These are phyloP conservation scores for Morus bassanus DNA, from an alignment of 2,797 vertebrate species.

Conservation along the genomic window DNA sequence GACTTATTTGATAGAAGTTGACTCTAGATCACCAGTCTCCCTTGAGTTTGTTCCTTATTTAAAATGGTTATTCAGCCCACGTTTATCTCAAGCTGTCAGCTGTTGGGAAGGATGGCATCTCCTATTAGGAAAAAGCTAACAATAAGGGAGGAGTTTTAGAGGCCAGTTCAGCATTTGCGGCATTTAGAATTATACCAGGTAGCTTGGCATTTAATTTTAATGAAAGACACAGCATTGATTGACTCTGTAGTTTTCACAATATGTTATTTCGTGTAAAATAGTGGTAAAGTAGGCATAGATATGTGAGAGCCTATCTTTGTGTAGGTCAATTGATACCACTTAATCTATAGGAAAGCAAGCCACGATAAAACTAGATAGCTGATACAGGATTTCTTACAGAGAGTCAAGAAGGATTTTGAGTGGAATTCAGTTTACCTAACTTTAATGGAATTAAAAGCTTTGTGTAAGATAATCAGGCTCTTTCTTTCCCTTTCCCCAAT, in stretches of 20 bases:
- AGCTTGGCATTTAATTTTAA: conserved; percentile 55
- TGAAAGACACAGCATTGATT: background rate
- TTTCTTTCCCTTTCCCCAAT: no score
- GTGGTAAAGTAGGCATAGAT: background rate
- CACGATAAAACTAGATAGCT: background rate
- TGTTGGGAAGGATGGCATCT: conserved; percentile 48
- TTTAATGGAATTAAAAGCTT: background rate
- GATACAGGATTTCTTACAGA: background rate
- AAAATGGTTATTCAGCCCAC: conserved; percentile 51
- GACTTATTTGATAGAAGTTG: conserved; percentile 28
- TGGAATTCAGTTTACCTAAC: background rate
- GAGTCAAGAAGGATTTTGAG: background rate
- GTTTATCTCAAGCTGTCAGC: conserved; percentile 61
- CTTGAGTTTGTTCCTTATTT: conserved; percentile 46
- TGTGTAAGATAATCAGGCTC: background rate
- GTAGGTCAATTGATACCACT: background rate
- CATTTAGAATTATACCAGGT: conserved; percentile 26
- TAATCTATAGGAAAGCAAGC: background rate
- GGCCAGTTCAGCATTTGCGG: conserved; percentile 39
- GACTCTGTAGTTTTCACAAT: conserved; percentile 16
- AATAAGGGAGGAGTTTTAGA: background rate
- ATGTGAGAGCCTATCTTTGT: background rate
- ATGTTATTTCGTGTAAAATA: background rate
- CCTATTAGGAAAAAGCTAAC: background rate
- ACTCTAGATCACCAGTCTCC: conserved; percentile 45